phyloP scores from a whole-genome alignment of 2,888 invertebrate genomes.

The Caenorhabditis becei region DNA sequence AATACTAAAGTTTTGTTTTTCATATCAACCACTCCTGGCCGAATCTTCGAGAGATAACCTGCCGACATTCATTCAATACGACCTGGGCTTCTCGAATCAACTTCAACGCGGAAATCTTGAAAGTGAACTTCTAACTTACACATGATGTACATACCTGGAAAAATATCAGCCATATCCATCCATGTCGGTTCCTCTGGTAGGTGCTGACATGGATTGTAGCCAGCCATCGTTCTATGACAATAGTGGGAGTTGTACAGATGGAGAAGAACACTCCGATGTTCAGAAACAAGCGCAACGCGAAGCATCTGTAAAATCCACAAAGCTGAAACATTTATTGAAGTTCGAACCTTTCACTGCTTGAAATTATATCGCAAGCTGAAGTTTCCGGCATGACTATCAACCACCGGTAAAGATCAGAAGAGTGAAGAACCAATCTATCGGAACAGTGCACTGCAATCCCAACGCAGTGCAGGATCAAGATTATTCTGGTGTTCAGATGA shows the following conservation, averaged over 20 bases:
- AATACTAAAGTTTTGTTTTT: no score
- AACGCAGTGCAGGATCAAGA: conserved; percentile 26
- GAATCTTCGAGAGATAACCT: no score
- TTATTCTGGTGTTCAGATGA: conserved; percentile 36
- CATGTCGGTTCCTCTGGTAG: conserved; percentile 30
- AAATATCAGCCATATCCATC: conserved; percentile 24
- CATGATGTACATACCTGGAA: conserved; percentile 23
- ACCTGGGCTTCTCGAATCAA: no score
- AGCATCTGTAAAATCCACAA: conserved; percentile 34
- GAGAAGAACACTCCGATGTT: conserved; percentile 44
- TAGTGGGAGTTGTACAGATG: conserved; percentile 44
- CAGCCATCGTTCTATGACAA: conserved; percentile 24
- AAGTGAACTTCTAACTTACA: no score
- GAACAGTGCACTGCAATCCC: conserved; percentile 22
- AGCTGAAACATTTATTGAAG: background rate
- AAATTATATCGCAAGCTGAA: conserved; percentile 39
- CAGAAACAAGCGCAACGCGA: conserved; percentile 22
- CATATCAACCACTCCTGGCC: no score
- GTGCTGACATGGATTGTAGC: conserved; percentile 11
- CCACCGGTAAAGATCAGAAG: conserved; percentile 21
- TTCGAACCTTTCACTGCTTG: conserved; percentile 13
- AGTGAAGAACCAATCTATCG: conserved; percentile 33
- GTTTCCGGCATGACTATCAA: conserved; percentile 9
- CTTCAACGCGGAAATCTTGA: no score
- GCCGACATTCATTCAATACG: no score